Conservation (phyloP, 1,140 invertebrate genomes). For the Pararge aegeria region DNA sequence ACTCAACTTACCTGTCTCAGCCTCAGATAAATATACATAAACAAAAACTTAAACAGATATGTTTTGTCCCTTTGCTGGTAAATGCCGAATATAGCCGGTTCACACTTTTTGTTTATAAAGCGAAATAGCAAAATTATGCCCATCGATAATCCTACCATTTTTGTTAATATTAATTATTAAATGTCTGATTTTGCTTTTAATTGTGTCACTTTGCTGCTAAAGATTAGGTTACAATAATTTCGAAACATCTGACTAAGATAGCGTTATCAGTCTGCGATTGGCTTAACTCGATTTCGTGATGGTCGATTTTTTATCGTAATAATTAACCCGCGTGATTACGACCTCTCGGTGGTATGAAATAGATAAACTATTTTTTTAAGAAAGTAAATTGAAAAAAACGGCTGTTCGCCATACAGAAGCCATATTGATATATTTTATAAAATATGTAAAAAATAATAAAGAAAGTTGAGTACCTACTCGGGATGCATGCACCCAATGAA, state of each 20-base stretch:
- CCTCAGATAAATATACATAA: constrained; percentile 68
- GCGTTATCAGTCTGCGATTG: constrained; percentile 3
- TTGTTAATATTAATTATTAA: background rate
- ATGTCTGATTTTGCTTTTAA: too few species aligned
- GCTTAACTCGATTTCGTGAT: background rate
- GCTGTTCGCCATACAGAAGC: too few species aligned
- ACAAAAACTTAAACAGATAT: constrained; percentile 73
- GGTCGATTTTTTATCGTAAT: background rate
- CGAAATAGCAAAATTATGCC: constrained; percentile 49
- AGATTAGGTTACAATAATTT: background rate
- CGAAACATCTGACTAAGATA: background rate
- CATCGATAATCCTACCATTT: constrained; percentile 34
- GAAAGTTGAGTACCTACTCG: too few species aligned
- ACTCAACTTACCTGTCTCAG: constrained; percentile 55
- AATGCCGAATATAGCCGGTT: constrained; percentile 74
- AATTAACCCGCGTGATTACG: background rate
- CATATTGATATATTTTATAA: too few species aligned
- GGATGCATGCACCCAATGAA: too few species aligned
- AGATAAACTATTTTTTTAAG: background rate
- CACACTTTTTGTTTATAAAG: constrained; percentile 54
- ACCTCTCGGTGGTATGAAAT: background rate
- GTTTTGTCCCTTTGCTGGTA: constrained; percentile 76
- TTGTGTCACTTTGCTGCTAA: background rate
- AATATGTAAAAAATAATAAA: too few species aligned
- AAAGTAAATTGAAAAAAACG: too few species aligned